Percentiles rank a stretch among this genome's conserved stretches.
Evolutionary conservation across 2,797 vertebrate genomes (phyloP).

Genomic region (Falco columbarius): DNA sequence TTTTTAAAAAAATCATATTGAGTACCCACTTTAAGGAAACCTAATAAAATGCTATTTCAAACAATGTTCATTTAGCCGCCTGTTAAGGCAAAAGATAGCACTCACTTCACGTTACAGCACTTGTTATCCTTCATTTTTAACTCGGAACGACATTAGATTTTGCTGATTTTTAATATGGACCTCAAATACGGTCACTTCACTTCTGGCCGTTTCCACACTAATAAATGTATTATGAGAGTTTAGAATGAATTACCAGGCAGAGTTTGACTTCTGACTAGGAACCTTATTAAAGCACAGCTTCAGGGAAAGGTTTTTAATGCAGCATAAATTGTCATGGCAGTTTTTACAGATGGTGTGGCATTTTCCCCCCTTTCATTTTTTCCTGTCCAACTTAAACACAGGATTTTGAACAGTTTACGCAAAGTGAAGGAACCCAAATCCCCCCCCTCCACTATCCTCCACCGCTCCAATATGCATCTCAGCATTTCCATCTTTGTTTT

Average conservation of each 20-base stretch:
- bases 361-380: not conserved
- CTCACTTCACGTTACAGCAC: not conserved
- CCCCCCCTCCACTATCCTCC: not conserved
- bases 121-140: not conserved
- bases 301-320: constrained; percentile 75
- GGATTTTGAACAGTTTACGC: not conserved
- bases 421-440: not conserved
- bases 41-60: constrained; percentile 33
- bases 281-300: constrained; percentile 79
- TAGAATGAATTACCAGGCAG: constrained; percentile 68
- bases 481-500: not conserved
- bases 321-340: constrained; percentile 71
- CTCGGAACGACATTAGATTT: not conserved
- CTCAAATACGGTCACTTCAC: constrained; percentile 39
- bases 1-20: not conserved
- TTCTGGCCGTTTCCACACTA: constrained; percentile 50
- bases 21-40: constrained; percentile 31
- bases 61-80: not conserved
- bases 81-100: not conserved
- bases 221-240: constrained; percentile 66
- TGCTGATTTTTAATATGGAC: not conserved
- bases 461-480: accelerated
- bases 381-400: constrained; percentile 5
- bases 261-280: constrained; percentile 72
- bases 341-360: constrained; percentile 48